Conservation (phyloP, 2,888 invertebrate species). For the Dicroscelio sp. region DNA sequence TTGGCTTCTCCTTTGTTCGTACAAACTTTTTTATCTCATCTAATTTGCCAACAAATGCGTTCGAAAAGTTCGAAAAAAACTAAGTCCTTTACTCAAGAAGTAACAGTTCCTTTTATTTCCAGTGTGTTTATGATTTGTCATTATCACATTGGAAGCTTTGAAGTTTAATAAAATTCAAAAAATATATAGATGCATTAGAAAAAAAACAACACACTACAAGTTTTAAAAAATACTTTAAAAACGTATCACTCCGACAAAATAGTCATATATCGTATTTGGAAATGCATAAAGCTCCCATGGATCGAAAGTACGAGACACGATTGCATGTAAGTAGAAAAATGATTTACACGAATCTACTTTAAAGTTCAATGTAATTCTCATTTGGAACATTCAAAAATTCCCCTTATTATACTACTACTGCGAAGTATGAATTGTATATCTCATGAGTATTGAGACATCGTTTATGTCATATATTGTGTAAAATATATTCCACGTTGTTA, state of each 20-base stretch:
- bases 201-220: conserved; percentile 15
- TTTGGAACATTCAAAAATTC: conserved; percentile 62
- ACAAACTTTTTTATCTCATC: conserved; percentile 80
- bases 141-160: conserved; percentile 41
- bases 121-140: conserved; percentile 35
- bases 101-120: conserved; percentile 54
- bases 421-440: conserved; percentile 59
- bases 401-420: neutral
- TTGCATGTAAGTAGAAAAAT: conserved; percentile 61
- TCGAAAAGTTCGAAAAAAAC: conserved; percentile 69
- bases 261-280: conserved; percentile 53
- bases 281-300: conserved; percentile 64
- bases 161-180: conserved; percentile 2
- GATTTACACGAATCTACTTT: conserved; percentile 68
- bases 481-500: conserved; percentile 58
- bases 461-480: conserved; percentile 55
- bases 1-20: conserved; percentile 80
- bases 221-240: conserved; percentile 26
- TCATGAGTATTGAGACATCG: conserved; percentile 69
- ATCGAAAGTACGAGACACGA: conserved; percentile 45
- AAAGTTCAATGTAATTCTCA: conserved; percentile 66
- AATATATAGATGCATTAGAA: conserved; percentile 24
- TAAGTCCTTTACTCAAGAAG: conserved; percentile 38
- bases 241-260: conserved; percentile 44
- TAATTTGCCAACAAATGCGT: conserved; percentile 78